Evolutionary conservation across 1,140 invertebrate species (phyloP).

Genomic region (Bombus superbus): DNA sequence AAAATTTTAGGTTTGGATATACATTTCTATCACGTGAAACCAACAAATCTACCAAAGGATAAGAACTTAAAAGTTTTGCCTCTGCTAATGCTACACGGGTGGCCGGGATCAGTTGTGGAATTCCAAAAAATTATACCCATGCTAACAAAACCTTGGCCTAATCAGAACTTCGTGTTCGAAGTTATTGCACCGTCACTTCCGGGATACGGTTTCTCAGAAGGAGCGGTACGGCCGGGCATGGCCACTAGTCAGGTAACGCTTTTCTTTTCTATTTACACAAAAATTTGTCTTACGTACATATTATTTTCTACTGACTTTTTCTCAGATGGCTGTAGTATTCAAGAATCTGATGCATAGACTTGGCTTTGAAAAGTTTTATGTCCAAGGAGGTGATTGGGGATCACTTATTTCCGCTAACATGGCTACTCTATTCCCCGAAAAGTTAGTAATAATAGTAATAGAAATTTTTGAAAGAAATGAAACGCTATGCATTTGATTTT

Average conservation of each 20-base stretch:
- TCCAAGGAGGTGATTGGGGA: slow-evolving; percentile 95
- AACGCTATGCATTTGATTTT: slow-evolving; percentile 26
- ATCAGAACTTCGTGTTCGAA: slow-evolving; percentile 89
- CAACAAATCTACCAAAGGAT: slow-evolving; percentile 78
- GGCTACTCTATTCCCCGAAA: slow-evolving; percentile 87
- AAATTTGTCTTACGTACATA: neutral
- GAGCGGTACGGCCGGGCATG: slow-evolving; percentile 74
- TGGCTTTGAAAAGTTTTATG: slow-evolving; percentile 89
- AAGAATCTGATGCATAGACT: slow-evolving; percentile 92
- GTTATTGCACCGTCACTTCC: slow-evolving; percentile 90
- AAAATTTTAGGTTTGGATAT: slow-evolving; percentile 86
- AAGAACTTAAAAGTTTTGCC: slow-evolving; percentile 86
- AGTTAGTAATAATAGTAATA: slow-evolving; percentile 57
- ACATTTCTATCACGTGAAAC: slow-evolving; percentile 87
- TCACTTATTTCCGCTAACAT: slow-evolving; percentile 84
- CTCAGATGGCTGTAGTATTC: slow-evolving; percentile 88
- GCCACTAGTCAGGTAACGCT: slow-evolving; percentile 67
- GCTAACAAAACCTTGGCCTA: slow-evolving; percentile 84
- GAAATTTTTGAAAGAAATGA: neutral
- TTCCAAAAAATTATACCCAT: slow-evolving; percentile 92
- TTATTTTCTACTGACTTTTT: neutral
- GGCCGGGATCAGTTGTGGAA: slow-evolving; percentile 94
- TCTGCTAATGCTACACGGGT: slow-evolving; percentile 92
- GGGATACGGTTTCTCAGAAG: slow-evolving; percentile 90
- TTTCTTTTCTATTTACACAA: neutral